Conservation (phyloP, 2,888 invertebrate genomes). For the Drosophila mulleri region DNA sequence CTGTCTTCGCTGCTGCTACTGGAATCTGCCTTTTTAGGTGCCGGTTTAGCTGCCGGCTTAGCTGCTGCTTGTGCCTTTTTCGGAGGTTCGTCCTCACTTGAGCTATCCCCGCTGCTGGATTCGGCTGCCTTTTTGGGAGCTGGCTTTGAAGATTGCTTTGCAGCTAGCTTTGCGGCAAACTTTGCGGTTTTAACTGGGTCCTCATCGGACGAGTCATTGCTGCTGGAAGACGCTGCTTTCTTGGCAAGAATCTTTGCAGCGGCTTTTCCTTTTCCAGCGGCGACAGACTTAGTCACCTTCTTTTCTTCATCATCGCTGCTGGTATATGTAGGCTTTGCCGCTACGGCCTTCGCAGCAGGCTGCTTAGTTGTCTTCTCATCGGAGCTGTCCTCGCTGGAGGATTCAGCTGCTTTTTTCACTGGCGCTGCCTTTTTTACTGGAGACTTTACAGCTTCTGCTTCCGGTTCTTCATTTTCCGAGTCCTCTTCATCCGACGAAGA, state of each 20-base stretch:
- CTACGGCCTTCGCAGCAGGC: conserved; percentile 2
- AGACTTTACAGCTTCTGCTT: conserved; percentile 12
- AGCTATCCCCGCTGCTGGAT: conserved; percentile 84
- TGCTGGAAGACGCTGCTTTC: conserved; percentile 44
- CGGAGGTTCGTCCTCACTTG: conserved; percentile 81
- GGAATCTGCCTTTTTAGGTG: conserved; percentile 32
- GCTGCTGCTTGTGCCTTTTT: conserved; percentile 1
- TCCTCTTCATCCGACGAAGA: conserved; percentile 54
- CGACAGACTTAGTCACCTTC: background rate
- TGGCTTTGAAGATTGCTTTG: conserved; percentile 14
- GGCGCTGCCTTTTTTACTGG: conserved; percentile 30
- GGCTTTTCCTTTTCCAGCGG: background rate
- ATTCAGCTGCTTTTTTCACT: conserved; percentile 29
- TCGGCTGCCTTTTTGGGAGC: conserved; percentile 59
- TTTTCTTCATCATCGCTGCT: conserved; percentile 28
- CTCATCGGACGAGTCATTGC: conserved; percentile 56
- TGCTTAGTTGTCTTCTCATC: conserved; percentile 37
- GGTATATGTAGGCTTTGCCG: conserved; percentile 18
- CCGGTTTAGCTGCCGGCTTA: conserved; percentile 63
- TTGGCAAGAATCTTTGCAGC: conserved; percentile 21
- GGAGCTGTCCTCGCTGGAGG: conserved; percentile 56
- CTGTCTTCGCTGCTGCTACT: conserved; percentile 6
- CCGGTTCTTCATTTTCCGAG: conserved; percentile 47
- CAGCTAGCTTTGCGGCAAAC: conserved; percentile 12
- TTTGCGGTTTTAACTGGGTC: conserved; percentile 30